Conservation (phyloP, 2,113 vertebrate genomes). For the Dunckerocampus dactyliophorus region DNA sequence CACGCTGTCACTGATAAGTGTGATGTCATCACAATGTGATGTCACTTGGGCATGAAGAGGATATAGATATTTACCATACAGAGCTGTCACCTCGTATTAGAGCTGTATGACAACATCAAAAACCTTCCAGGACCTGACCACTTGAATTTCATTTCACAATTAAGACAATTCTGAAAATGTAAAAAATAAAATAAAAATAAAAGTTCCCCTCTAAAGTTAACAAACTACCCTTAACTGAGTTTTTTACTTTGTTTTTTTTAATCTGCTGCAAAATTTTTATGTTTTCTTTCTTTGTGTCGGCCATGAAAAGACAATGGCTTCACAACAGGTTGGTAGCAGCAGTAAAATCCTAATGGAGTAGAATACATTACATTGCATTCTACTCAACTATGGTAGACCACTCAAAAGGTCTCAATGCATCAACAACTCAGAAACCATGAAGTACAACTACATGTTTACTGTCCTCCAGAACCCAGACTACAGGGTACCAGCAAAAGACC, state of each 20-base stretch:
- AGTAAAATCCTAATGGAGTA: not conserved
- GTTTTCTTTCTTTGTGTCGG: not conserved
- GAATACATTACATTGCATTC: not conserved
- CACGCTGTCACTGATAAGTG: not conserved
- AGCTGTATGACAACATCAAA: slow-evolving; percentile 3
- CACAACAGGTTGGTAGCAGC: slow-evolving; percentile 1
- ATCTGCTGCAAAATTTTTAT: not conserved
- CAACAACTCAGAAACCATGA: no score
- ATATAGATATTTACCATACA: not conserved
- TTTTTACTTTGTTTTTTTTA: not conserved
- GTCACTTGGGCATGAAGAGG: not conserved
- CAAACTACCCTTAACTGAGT: no score
- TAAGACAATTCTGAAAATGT: not conserved
- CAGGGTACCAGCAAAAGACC: slow-evolving; percentile 1
- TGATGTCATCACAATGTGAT: not conserved
- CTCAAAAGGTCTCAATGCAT: no score
- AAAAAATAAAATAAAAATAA: not conserved
- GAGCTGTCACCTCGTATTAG: not conserved
- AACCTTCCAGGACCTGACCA: not conserved
- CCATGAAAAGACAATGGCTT: slow-evolving; percentile 6
- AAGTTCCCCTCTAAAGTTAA: not conserved
- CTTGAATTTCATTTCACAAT: not conserved
- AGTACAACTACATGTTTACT: no score
- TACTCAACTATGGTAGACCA: not conserved
- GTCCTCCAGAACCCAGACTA: not conserved